phyloP scores from a whole-genome alignment of 2,113 vertebrate species.

The Oncorhynchus tshawytscha region DNA sequence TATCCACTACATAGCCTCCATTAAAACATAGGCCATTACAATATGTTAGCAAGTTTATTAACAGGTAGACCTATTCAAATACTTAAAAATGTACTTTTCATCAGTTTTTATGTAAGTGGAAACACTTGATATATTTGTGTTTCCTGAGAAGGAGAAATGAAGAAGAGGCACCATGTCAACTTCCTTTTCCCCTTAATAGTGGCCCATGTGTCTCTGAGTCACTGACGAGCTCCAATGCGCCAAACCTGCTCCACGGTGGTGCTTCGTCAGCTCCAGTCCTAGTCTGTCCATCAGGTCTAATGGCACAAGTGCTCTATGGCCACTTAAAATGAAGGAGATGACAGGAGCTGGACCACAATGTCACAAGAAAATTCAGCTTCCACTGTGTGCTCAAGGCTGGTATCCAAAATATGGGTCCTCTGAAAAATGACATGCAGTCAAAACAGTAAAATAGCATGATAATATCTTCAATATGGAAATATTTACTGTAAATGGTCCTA shows the following conservation, averaged over 20 bases:
- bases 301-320: neutral
- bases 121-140: neutral
- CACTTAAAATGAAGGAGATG: conserved; percentile 20
- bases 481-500: too few species aligned
- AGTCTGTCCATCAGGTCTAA: neutral
- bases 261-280: neutral
- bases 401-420: conserved; percentile 72
- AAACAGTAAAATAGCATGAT: conserved; percentile 4
- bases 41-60: conserved; percentile 11
- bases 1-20: neutral
- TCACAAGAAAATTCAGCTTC: neutral
- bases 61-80: neutral
- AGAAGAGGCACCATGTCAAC: neutral
- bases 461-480: too few species aligned
- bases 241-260: neutral
- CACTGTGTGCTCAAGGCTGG: conserved; percentile 55
- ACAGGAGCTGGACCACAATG: conserved; percentile 1
- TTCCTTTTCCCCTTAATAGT: neutral
- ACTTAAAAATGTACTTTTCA: neutral
- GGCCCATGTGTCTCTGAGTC: neutral
- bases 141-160: neutral
- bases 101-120: neutral
- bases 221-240: neutral
- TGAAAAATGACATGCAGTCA: conserved; percentile 30
- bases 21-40: neutral